Evolutionary conservation across 2,797 vertebrate genomes (phyloP).

Genomic region (Ceryle rudis): DNA sequence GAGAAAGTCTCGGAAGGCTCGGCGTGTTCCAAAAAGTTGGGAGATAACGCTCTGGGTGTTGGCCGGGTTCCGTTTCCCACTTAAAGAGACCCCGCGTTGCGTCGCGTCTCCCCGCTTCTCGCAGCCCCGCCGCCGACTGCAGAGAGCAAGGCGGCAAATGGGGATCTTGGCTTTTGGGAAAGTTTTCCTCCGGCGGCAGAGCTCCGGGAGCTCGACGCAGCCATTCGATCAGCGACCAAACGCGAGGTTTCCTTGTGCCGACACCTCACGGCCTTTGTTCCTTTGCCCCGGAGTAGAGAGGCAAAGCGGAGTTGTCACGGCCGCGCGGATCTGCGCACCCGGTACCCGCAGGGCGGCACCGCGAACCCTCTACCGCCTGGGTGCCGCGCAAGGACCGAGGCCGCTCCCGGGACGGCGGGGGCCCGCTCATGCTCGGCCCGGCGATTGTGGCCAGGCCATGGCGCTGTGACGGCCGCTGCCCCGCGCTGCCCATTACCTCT

Average conservation of each 20-base stretch:
- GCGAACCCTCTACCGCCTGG: too few species aligned
- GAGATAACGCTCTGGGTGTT: not conserved
- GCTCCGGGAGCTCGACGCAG: not conserved
- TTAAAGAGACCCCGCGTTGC: not conserved
- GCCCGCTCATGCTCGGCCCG: too few species aligned
- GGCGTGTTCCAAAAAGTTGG: not conserved
- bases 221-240: too few species aligned
- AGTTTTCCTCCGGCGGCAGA: not conserved
- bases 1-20: not conserved
- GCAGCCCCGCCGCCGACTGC: not conserved
- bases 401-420: too few species aligned
- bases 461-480: too few species aligned
- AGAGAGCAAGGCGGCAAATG: not conserved
- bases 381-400: too few species aligned
- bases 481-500: too few species aligned
- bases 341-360: too few species aligned
- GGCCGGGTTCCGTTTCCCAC: not conserved
- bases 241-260: rapidly evolving
- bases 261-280: too few species aligned
- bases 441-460: too few species aligned
- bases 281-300: rapidly evolving
- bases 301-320: not conserved
- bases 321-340: rapidly evolving
- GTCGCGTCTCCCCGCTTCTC: not conserved
- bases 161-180: rapidly evolving